Evolutionary conservation across 2,888 invertebrate genomes (phyloP), one percentile per base, ranked within the genome.

Genomic region (Clusia tigrina): DNA sequence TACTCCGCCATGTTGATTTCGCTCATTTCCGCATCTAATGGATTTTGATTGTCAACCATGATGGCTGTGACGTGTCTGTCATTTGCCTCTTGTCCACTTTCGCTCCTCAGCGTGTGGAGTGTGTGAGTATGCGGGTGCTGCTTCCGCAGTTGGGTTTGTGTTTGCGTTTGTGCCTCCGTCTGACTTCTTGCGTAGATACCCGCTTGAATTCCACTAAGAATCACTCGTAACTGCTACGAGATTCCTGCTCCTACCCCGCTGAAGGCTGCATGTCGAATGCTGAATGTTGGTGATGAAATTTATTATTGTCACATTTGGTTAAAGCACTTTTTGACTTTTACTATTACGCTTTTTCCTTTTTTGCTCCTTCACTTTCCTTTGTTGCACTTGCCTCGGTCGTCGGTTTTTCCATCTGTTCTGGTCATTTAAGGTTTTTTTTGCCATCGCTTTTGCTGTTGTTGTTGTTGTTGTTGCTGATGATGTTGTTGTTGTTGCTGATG

Each of bases 21-120:
- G 63, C 67, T 60, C 63, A 67, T 63, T 65, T 69, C 63, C 67
- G 61, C 62, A 54, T 65, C 62, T 61, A 68, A 69, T 67, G 64
- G 58, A 60, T 58, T 67, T 70, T 68, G 72, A 69, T 71, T 63
- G 67, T 66, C 61, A 25, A 58, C 54, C 62, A 54, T 38, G 42
- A 24, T 22, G 23, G 15, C 12, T 9, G 20, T 57, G 57, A 57
- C 57, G 38, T 46, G 57, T 17, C 38, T 56, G 55, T 38, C 42
- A n/a, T 38, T 56, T 37, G 22, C 55, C 12, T 37, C 55, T 37
- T 24, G 23, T 20, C 22, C 26, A n/a, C n/a, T n/a, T 15, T 15
- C 46, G 17, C 20, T 42, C 38, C 20, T 52, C 22, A 17, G 2
- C n/a, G 25, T 54, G 25, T n/a, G 15, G 46, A 46, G n/a, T n/a